These are phyloP conservation scores for Rhizomys pruinosus DNA, from an alignment of 2,113 vertebrate species.

Conservation along the genomic window DNA sequence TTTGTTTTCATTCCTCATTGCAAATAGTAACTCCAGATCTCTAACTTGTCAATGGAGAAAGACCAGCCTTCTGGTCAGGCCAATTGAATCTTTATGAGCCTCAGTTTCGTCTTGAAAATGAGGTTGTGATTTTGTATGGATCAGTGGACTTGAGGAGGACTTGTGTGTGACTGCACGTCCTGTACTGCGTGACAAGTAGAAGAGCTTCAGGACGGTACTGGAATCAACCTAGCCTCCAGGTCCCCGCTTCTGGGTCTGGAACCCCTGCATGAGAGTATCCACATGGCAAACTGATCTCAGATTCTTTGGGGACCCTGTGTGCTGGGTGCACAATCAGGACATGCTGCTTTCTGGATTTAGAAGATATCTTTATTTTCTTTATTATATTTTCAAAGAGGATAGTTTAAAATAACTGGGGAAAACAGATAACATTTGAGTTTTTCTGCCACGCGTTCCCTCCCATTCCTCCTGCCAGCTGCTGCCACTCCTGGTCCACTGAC, in stretches of 20 bases:
- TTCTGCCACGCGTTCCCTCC: background rate
- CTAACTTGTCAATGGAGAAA: background rate
- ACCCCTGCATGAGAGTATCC: background rate
- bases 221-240: background rate
- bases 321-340: background rate
- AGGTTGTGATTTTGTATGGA: background rate
- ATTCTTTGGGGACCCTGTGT: background rate
- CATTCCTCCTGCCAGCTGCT: background rate
- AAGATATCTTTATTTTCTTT: conserved; percentile 12
- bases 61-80: background rate
- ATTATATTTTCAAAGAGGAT: background rate
- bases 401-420: background rate
- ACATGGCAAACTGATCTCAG: background rate
- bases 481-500: background rate
- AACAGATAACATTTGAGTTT: background rate
- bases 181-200: background rate
- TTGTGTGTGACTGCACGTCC: background rate
- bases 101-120: conserved; percentile 21
- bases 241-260: background rate
- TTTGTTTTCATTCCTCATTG: background rate
- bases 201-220: background rate
- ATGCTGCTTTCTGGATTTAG: background rate
- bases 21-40: background rate
- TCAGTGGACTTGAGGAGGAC: background rate
- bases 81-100: background rate